A percentile compares a stretch with the other conserved stretches of the same genome.
Evolutionary conservation across 37 sponge, comb jelly and placozoan species (phyloP).

Genomic region (Beroe forskalii): DNA sequence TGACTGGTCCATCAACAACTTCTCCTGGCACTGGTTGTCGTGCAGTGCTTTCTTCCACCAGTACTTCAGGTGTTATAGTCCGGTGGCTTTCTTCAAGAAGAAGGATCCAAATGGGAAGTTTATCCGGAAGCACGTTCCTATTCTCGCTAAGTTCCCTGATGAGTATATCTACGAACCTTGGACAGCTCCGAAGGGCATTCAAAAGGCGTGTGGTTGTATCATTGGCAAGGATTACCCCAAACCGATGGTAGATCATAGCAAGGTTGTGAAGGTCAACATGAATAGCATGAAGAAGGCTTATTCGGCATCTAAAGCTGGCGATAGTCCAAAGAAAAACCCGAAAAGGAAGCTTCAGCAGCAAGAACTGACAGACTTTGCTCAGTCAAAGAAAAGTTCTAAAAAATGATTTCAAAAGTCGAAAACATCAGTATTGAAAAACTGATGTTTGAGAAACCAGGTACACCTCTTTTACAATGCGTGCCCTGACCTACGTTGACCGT

Average conservation of each 20-base stretch:
- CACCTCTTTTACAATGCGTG: too few relatives aligned
- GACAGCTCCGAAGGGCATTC: constrained; percentile 77
- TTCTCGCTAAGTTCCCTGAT: constrained; percentile 73
- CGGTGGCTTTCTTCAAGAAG: constrained; percentile 69
- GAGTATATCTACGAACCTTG: constrained; percentile 87
- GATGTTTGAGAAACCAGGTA: too few relatives aligned
- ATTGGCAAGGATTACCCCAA: constrained; percentile 86
- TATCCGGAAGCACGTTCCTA: constrained; percentile 78
- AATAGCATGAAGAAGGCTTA: constrained; percentile 4
- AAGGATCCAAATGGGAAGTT: constrained; percentile 79
- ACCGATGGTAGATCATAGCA: constrained; percentile 69
- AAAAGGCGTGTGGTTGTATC: constrained; percentile 76
- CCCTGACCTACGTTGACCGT: too few relatives aligned
- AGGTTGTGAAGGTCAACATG: background rate
- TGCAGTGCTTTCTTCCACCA: constrained; percentile 82
- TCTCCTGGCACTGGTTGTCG: constrained; percentile 87
- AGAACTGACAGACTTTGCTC: background rate
- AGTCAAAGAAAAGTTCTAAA: background rate
- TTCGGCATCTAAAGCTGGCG: background rate
- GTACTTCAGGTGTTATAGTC: constrained; percentile 66
- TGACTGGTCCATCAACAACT: constrained; percentile 80
- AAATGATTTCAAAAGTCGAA: background rate
- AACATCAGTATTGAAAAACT: too few relatives aligned
- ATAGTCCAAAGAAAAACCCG: background rate
- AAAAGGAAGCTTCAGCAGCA: background rate